Conservation (phyloP, 2,113 vertebrate genomes). For the Edolisoma coerulescens region DNA sequence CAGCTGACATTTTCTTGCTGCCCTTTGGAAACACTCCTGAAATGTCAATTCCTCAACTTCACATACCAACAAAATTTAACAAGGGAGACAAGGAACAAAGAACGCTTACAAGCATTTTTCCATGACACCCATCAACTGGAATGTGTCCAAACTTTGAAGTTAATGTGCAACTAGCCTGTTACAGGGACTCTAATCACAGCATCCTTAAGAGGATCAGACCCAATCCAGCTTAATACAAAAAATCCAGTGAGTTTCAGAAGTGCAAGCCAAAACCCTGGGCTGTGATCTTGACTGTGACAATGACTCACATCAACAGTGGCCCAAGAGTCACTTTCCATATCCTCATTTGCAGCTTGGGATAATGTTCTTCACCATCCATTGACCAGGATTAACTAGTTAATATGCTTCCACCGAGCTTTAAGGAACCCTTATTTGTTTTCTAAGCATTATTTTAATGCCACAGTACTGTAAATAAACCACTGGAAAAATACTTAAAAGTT, state of each 20-base stretch:
- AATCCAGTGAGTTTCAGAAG: neutral
- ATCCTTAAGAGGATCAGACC: neutral
- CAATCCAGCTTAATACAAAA: neutral
- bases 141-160: neutral
- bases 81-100: neutral
- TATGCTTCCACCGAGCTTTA: neutral
- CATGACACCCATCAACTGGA: neutral
- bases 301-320: neutral
- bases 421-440: neutral
- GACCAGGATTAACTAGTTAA: neutral
- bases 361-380: neutral
- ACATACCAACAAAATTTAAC: neutral
- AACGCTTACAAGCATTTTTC: neutral
- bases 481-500: neutral
- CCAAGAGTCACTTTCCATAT: neutral
- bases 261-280: neutral
- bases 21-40: neutral
- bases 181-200: neutral
- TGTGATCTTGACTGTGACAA: neutral
- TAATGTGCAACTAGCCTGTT: neutral
- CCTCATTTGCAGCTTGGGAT: neutral
- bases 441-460: constrained; percentile 1
- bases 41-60: neutral
- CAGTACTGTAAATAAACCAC: neutral
- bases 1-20: neutral